These are phyloP conservation scores for Fissipunctia ypsillon DNA, from an alignment of 2,888 invertebrate species.

Conservation along the genomic window DNA sequence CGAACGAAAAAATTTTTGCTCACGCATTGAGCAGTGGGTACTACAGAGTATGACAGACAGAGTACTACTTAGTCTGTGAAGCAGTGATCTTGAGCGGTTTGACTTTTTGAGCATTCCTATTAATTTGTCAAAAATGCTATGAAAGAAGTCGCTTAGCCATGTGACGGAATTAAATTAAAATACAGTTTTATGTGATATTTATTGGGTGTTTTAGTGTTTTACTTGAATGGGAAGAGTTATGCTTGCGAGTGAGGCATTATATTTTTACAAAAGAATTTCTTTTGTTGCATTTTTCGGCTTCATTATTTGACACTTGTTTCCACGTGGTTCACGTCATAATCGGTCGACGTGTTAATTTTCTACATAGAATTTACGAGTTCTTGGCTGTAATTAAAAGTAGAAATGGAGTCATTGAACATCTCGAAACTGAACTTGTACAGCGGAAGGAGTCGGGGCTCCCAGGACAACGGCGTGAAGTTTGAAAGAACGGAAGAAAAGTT, in stretches of 20 bases:
- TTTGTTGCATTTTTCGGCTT: conserved; percentile 68
- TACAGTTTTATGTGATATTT: conserved; percentile 49
- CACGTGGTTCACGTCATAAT: conserved; percentile 88
- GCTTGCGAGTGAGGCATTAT: conserved; percentile 63
- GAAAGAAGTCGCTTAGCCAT: conserved; percentile 67
- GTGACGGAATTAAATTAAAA: conserved; percentile 70
- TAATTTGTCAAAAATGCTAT: conserved; percentile 74
- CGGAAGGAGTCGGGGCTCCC: conserved; percentile 78
- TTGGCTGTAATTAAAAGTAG: conserved; percentile 69
- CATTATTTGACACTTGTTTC: conserved; percentile 86
- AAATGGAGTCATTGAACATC: conserved; percentile 87
- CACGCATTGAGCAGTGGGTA: conserved; percentile 5
- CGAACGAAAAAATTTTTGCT: conserved; percentile 55
- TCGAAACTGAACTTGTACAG: conserved; percentile 85
- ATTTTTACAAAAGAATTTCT: conserved; percentile 65
- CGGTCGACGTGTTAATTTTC: conserved; percentile 86
- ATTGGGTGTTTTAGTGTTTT: conserved; percentile 63
- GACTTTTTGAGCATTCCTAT: conserved; percentile 19
- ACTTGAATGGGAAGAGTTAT: conserved; percentile 70
- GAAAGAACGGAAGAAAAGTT: conserved; percentile 77
- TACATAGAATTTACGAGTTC: conserved; percentile 72
- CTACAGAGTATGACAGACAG: no score
- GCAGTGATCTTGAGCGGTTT: no score
- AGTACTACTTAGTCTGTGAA: no score
- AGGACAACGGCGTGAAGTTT: conserved; percentile 75